A percentile compares a stretch with the other conserved stretches of the same genome.
Conservation (phyloP, 1,140 invertebrate species). For the Schmidtea mediterranea region DNA sequence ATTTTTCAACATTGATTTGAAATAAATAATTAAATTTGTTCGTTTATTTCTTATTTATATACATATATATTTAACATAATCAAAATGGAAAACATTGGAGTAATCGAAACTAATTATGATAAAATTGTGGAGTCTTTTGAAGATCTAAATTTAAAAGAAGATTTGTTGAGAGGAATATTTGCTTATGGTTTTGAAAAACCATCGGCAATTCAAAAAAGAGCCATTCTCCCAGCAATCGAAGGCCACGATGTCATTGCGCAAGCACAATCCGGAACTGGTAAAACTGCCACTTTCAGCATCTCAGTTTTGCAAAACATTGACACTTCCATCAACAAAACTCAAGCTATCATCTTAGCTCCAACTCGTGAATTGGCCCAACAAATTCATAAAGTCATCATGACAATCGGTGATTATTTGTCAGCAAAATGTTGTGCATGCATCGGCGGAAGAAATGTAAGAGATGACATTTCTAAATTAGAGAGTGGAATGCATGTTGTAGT, state of each 20-base stretch:
- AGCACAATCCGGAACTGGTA: conserved; percentile 84
- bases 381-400: conserved; percentile 92
- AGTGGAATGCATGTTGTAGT: conserved; percentile 81
- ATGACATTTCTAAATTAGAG: conserved; percentile 73
- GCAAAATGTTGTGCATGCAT: conserved; percentile 93
- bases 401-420: conserved; percentile 83
- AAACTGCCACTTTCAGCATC: conserved; percentile 97
- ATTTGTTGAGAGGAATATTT: conserved; percentile 94
- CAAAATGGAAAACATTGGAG: too few relatives aligned
- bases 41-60: too few relatives aligned
- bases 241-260: conserved; percentile 93
- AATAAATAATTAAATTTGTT: too few relatives aligned
- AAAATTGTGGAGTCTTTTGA: conserved; percentile 80
- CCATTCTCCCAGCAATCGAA: conserved; percentile 75
- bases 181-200: conserved; percentile 99
- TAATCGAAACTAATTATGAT: conserved; percentile 3
- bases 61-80: too few relatives aligned
- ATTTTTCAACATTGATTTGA: too few relatives aligned
- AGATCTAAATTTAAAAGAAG: conserved; percentile 93
- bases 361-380: conserved; percentile 92
- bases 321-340: conserved; percentile 55
- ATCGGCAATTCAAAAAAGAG: conserved; percentile 92
- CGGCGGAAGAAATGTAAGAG: conserved; percentile 85
- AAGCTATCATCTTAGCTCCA: conserved; percentile 85
- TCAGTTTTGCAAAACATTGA: conserved; percentile 92